Evolutionary conservation across 2,113 vertebrate species (phyloP).

Genomic region (Melozone crissalis): DNA sequence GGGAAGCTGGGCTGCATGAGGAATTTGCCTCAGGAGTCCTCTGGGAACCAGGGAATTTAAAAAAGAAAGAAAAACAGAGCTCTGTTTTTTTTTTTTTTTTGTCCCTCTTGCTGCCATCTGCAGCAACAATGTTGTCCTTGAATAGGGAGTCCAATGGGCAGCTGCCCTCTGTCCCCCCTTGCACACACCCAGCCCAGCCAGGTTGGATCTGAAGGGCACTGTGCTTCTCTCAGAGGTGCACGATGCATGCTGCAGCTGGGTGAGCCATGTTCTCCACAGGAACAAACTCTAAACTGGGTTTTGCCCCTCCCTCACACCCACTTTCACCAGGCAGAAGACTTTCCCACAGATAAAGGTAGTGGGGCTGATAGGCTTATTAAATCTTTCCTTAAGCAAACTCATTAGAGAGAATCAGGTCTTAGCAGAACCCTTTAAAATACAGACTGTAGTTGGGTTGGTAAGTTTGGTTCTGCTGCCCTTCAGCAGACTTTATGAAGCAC

Average conservation of each 20-base stretch:
- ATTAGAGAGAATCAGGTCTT: background rate
- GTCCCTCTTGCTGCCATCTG: background rate
- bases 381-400: background rate
- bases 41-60: background rate
- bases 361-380: background rate
- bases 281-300: background rate
- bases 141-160: background rate
- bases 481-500: background rate
- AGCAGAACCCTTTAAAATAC: background rate
- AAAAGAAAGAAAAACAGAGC: accelerated
- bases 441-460: background rate
- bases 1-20: background rate
- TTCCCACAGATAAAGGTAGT: background rate
- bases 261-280: background rate
- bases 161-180: background rate
- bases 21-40: background rate
- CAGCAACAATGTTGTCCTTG: background rate
- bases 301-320: background rate
- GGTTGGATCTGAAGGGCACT: background rate
- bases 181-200: background rate
- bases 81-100: background rate
- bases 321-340: background rate
- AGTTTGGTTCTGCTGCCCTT: background rate
- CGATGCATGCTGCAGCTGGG: accelerated
- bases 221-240: background rate